Conservation (phyloP, 2,113 vertebrate species). For the Orthonyx spaldingii region DNA sequence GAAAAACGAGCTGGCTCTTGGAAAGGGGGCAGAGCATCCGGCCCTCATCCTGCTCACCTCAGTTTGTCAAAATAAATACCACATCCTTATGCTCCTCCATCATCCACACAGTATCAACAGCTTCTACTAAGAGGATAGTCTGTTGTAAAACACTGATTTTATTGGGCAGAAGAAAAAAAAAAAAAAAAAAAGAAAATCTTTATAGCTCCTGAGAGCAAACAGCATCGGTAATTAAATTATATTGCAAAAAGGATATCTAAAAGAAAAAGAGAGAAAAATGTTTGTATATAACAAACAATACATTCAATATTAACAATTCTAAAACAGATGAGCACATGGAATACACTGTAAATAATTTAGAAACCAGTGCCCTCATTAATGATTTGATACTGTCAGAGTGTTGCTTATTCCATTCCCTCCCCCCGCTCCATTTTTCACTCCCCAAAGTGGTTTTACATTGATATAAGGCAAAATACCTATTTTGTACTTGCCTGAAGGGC, state of each 20-base stretch:
- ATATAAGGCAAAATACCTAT: not conserved
- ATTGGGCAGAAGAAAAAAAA: not conserved
- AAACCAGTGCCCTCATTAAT: constrained; percentile 48
- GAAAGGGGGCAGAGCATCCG: not conserved
- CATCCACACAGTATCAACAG: not conserved
- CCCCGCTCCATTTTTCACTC: not conserved
- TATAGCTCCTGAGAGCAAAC: not conserved
- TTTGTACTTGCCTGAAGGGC: not conserved
- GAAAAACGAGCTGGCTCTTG: not conserved
- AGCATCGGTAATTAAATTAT: constrained; percentile 2
- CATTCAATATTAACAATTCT: constrained; percentile 45
- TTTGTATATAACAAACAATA: not conserved
- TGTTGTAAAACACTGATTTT: not conserved
- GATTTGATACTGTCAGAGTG: constrained; percentile 38
- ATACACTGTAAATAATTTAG: constrained; percentile 53
- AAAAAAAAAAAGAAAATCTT: not conserved
- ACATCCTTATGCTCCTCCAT: not conserved
- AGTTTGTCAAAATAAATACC: rapidly evolving
- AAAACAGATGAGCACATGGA: constrained; percentile 32
- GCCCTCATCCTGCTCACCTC: not conserved
- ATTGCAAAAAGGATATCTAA: not conserved
- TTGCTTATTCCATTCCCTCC: not conserved
- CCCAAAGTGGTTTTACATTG: not conserved
- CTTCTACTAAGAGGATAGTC: not conserved
- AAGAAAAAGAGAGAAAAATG: not conserved